Conservation (phyloP, 2,113 vertebrate species). For the Cololabis saira region DNA sequence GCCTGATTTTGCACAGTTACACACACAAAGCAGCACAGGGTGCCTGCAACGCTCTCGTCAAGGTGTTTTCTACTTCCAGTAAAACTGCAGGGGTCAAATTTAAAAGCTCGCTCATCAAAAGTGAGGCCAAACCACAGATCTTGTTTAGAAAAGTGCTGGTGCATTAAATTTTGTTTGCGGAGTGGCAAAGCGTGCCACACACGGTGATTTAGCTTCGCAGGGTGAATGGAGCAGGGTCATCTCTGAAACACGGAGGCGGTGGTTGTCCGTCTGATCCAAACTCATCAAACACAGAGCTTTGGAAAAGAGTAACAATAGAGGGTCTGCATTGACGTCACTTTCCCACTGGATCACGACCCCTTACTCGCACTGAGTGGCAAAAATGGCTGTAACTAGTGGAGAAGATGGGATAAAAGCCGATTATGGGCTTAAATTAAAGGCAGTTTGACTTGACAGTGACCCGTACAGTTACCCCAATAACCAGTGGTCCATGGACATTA, state of each 20-base stretch:
- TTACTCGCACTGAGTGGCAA: too few species aligned
- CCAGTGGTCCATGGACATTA: too few species aligned
- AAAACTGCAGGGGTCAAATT: slow-evolving; percentile 3
- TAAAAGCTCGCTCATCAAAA: slow-evolving; percentile 11
- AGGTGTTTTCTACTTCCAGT: slow-evolving; percentile 6
- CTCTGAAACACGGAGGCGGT: background rate
- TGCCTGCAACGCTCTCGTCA: background rate
- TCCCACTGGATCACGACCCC: too few species aligned
- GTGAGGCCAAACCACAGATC: background rate
- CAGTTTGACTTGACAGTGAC: too few species aligned
- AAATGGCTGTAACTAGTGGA: too few species aligned
- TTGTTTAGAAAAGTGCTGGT: background rate
- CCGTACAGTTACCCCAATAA: too few species aligned
- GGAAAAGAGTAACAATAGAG: background rate
- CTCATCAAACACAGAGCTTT: background rate
- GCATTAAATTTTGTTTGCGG: slow-evolving; percentile 6
- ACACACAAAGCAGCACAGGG: slow-evolving; percentile 4
- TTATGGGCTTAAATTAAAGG: too few species aligned
- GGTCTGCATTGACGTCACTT: too few species aligned
- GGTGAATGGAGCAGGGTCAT: background rate
- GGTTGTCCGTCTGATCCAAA: background rate
- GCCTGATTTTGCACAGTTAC: slow-evolving; percentile 9
- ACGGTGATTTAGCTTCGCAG: background rate
- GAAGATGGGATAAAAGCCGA: too few species aligned
- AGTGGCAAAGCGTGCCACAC: background rate